These are phyloP conservation scores for Coreoperca whiteheadi DNA, from an alignment of 2,113 vertebrate genomes.

Conservation along the genomic window DNA sequence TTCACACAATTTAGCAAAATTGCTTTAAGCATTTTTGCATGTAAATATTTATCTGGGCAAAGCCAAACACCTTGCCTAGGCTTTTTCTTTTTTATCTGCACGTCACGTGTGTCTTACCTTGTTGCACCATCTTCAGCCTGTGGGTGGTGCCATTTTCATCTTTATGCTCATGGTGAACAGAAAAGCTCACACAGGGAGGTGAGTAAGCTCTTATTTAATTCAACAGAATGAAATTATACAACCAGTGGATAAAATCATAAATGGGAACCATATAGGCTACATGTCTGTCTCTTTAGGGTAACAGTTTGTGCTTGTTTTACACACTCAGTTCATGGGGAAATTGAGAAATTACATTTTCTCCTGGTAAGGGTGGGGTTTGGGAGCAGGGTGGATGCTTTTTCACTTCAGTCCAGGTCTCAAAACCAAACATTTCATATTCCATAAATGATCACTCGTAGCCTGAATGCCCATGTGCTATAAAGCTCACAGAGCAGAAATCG, in stretches of 20 bases:
- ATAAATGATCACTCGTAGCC: slow-evolving; percentile 33
- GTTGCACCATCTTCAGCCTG: background rate
- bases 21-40: background rate
- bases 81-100: background rate
- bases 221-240: slow-evolving; percentile 80
- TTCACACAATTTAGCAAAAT: background rate
- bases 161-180: slow-evolving; percentile 32
- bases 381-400: slow-evolving; percentile 45
- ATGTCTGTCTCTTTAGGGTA: slow-evolving; percentile 62
- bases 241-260: slow-evolving; percentile 75
- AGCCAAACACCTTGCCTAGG: background rate
- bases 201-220: slow-evolving; percentile 79
- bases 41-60: background rate
- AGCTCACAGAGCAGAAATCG: slow-evolving; percentile 59
- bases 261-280: slow-evolving; percentile 64
- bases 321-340: slow-evolving; percentile 56
- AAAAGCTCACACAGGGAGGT: slow-evolving; percentile 52
- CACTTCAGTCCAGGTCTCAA: slow-evolving; percentile 52
- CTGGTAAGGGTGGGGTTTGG: background rate
- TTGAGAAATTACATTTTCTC: slow-evolving; percentile 43
- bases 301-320: slow-evolving; percentile 81
- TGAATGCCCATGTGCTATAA: slow-evolving; percentile 45
- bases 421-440: slow-evolving; percentile 47
- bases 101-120: slow-evolving; percentile 16
- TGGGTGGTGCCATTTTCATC: background rate